These are phyloP conservation scores for Helicoverpa zea DNA, from an alignment of 1,140 invertebrate species.

Conservation along the genomic window DNA sequence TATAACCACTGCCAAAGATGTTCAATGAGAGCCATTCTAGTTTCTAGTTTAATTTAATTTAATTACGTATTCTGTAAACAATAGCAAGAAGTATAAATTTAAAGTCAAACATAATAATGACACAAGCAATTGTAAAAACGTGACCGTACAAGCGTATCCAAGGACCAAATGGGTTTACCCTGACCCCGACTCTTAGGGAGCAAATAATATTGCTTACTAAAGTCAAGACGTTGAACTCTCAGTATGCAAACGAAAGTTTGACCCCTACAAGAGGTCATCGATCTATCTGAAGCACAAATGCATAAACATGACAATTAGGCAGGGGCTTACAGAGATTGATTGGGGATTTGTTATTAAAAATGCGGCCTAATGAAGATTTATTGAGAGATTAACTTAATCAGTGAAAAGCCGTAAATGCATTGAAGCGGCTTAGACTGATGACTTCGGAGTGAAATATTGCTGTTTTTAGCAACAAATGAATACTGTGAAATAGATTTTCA, in stretches of 20 bases:
- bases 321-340: conserved; percentile 20
- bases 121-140: background rate
- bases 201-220: conserved; percentile 4
- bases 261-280: background rate
- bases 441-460: background rate
- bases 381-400: background rate
- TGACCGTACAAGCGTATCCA: background rate
- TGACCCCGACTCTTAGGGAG: background rate
- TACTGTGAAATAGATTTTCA: no score
- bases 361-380: conserved; percentile 24
- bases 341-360: conserved; percentile 3
- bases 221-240: background rate
- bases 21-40: no score
- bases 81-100: no score
- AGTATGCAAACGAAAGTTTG: conserved; percentile 17
- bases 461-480: no score
- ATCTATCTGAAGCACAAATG: conserved; percentile 1
- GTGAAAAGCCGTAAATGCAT: background rate
- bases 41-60: no score
- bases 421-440: background rate
- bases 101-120: no score
- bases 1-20: no score
- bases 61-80: no score
- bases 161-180: background rate
- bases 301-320: conserved; percentile 26